Evolutionary conservation across 2,888 invertebrate genomes (phyloP), one percentile per base, ranked within the genome.

Genomic region (Scaptomyza tumidula): DNA sequence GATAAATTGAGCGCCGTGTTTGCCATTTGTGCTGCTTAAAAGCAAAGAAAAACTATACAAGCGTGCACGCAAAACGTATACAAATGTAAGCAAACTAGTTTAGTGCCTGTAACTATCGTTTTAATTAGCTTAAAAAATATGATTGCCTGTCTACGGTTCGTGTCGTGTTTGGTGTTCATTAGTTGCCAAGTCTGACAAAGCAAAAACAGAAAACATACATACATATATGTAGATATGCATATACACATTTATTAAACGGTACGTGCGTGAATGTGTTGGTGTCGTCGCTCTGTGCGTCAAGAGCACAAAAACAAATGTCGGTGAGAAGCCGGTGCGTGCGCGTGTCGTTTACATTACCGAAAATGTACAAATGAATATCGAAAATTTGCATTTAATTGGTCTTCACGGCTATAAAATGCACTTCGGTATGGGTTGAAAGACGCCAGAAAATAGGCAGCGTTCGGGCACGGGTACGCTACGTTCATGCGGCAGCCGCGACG

Each of bases 81-180:
- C 73, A 83, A 90, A 80, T 75, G 78, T 78, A 77, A 83, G 82
- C 89, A 75, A 79, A 59, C 71, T 78, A 85, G 75, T 83, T 73
- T 74, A 83, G 85, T 83, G 80, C 58, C 74, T 81, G 70, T 75
- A 73, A 68, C 53, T 69, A 69, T 57, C 86, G 77, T 78, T 81
- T 68, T 67, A 78, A 78, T 65, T 68, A 74, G 64, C 35, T 55
- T 70, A 79, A 85, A 62, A 58, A 49, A 58, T 39, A 60, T 54
- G 71, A 78, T 61, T 74, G 61, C 45, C 67, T 50, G 48, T 54
- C 14, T 58, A 43, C 72, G 87, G 78, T 59, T 70, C 79, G 76
- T 27, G 52, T 35, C 50, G 19, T 67, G 66, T 75, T 78, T 82
- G 87, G 85, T 59, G 57, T 71, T 50, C 59, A 55, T 60, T 49